These are phyloP conservation scores for Psilopsiagon aurifrons DNA, from an alignment of 2,113 vertebrate species.

Conservation along the genomic window DNA sequence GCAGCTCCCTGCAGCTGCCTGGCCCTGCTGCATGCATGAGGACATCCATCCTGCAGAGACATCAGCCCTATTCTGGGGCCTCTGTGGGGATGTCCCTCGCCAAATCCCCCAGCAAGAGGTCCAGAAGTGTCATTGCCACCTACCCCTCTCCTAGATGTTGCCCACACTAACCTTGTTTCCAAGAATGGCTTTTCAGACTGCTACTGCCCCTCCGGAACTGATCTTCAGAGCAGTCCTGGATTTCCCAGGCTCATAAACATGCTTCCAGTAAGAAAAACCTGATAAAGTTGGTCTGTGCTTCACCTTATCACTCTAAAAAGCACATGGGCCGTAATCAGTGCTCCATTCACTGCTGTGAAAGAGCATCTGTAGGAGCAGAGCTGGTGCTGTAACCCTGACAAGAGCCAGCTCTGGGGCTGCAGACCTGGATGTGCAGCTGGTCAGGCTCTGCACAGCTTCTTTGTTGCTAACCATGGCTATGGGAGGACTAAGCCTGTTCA, in stretches of 20 bases:
- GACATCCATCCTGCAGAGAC: not conserved
- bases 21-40: not conserved
- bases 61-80: accelerated
- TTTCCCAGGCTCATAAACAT: not conserved
- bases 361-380: not conserved
- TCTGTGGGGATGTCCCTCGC: accelerated
- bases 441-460: not conserved
- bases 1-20: not conserved
- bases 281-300: not conserved
- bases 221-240: not conserved
- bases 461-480: accelerated
- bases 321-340: accelerated
- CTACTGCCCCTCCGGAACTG: not conserved
- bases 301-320: not conserved
- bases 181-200: not conserved
- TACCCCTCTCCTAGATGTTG: not conserved
- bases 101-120: not conserved
- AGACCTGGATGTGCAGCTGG: not conserved
- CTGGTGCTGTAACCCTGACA: not conserved
- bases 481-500: not conserved
- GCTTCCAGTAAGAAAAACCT: not conserved
- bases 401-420: not conserved
- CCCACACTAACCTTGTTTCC: not conserved
- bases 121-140: not conserved
- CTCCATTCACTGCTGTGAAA: not conserved